These are phyloP conservation scores for Hemistola chrysoprasaria DNA, from an alignment of 2,888 invertebrate genomes.

Conservation along the genomic window DNA sequence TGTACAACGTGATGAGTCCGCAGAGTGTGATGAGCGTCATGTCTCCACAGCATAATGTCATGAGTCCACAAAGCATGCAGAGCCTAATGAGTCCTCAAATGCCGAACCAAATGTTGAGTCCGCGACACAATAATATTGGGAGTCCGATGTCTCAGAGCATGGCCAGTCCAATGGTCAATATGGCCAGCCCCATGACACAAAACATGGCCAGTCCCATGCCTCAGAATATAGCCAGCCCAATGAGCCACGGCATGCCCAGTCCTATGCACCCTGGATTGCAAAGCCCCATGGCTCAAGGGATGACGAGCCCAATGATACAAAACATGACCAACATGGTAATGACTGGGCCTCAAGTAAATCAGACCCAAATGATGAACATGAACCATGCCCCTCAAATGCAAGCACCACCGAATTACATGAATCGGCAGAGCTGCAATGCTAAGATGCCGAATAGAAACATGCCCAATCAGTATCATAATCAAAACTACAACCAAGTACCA, in stretches of 20 bases:
- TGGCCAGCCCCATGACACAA: slow-evolving; percentile 55
- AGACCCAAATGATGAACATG: slow-evolving; percentile 58
- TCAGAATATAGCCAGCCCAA: slow-evolving; percentile 66
- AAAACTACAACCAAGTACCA: slow-evolving; percentile 59
- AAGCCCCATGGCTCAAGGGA: slow-evolving; percentile 69
- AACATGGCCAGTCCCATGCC: slow-evolving; percentile 65
- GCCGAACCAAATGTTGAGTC: slow-evolving; percentile 76
- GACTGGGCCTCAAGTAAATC: slow-evolving; percentile 53
- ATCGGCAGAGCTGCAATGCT: slow-evolving; percentile 55
- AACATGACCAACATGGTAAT: slow-evolving; percentile 67
- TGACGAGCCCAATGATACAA: slow-evolving; percentile 69
- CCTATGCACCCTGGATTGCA: slow-evolving; percentile 71
- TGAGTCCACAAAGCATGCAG: slow-evolving; percentile 68
- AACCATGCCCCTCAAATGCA: slow-evolving; percentile 46
- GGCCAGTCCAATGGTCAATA: slow-evolving; percentile 64
- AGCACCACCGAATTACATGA: slow-evolving; percentile 49
- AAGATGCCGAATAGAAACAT: slow-evolving; percentile 60
- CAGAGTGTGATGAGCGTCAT: slow-evolving; percentile 55
- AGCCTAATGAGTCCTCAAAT: slow-evolving; percentile 75
- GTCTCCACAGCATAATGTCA: slow-evolving; percentile 54
- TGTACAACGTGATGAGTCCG: slow-evolving; percentile 71
- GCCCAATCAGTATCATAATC: slow-evolving; percentile 64
- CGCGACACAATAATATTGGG: slow-evolving; percentile 61
- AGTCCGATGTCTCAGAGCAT: slow-evolving; percentile 63
- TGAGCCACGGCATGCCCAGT: slow-evolving; percentile 73